Conservation (phyloP, 2,797 vertebrate species). For the Hypotaenidia okinawae region DNA sequence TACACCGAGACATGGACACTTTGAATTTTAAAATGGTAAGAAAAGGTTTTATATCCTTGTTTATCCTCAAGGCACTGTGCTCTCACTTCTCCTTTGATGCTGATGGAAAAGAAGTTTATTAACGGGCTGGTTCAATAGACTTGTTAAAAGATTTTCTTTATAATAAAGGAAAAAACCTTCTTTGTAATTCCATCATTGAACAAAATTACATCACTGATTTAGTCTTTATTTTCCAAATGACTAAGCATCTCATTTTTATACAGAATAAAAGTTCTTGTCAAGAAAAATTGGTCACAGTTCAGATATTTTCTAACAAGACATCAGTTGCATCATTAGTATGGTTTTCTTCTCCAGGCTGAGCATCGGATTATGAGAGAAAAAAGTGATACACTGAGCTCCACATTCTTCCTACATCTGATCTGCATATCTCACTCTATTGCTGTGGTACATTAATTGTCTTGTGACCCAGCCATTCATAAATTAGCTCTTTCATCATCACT, state of each 20-base stretch:
- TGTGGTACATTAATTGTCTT: constrained; percentile 25
- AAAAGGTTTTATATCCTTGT: constrained; percentile 51
- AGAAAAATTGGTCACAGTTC: constrained; percentile 75
- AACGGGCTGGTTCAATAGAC: constrained; percentile 39
- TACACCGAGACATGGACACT: constrained; percentile 8
- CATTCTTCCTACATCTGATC: background rate
- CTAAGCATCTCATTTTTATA: constrained; percentile 71
- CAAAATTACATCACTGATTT: constrained; percentile 64
- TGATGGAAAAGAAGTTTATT: constrained; percentile 49
- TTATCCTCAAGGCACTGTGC: constrained; percentile 42
- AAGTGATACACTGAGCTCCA: constrained; percentile 35
- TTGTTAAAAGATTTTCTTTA: constrained; percentile 65
- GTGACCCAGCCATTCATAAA: constrained; percentile 40
- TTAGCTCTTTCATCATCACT: constrained; percentile 27
- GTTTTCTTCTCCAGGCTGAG: constrained; percentile 22
- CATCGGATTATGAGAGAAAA: constrained; percentile 7
- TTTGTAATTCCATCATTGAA: constrained; percentile 14
- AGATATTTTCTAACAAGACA: constrained; percentile 75
- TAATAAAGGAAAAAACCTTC: background rate
- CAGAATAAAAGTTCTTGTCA: constrained; percentile 75
- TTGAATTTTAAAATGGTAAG: constrained; percentile 54
- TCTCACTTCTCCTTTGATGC: constrained; percentile 46
- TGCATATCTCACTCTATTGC: background rate
- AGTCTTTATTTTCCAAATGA: constrained; percentile 75
- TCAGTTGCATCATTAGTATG: constrained; percentile 57